A percentile compares a stretch with the other conserved stretches of the same genome.
These are phyloP conservation scores for Enteromius mattozi DNA, from an alignment of 2,797 vertebrate species.

Conservation along the genomic window DNA sequence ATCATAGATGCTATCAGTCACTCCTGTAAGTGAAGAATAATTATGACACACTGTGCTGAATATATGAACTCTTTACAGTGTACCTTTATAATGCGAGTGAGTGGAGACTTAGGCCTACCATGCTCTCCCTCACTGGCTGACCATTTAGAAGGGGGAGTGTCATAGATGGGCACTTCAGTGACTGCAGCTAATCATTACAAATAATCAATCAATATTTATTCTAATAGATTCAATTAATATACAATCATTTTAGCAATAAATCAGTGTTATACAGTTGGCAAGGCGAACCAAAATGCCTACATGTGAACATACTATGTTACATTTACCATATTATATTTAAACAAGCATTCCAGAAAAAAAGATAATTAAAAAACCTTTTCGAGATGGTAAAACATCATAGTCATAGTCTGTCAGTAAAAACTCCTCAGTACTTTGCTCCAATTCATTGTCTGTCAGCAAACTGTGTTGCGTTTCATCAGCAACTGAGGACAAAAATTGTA, in stretches of 20 bases:
- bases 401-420: slow-evolving; percentile 48
- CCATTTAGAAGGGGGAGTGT: slow-evolving; percentile 65
- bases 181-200: slow-evolving; percentile 11
- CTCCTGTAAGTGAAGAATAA: slow-evolving; percentile 38
- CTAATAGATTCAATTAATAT: neutral
- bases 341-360: neutral
- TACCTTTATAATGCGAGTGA: neutral
- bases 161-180: slow-evolving; percentile 67
- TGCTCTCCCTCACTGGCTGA: slow-evolving; percentile 26
- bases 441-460: neutral
- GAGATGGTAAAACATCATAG: slow-evolving; percentile 71
- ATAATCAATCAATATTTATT: neutral
- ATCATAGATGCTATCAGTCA: slow-evolving; percentile 73
- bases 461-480: neutral
- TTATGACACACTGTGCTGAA: neutral
- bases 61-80: neutral
- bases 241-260: neutral
- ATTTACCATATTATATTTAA: neutral
- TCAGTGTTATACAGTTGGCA: neutral
- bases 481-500: slow-evolving; percentile 54
- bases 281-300: neutral
- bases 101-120: slow-evolving; percentile 58
- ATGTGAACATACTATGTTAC: neutral
- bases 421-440: slow-evolving; percentile 35
- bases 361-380: slow-evolving; percentile 61